phyloP scores from a whole-genome alignment of 2,888 invertebrate species.

The Aspidiotus rigidus region DNA sequence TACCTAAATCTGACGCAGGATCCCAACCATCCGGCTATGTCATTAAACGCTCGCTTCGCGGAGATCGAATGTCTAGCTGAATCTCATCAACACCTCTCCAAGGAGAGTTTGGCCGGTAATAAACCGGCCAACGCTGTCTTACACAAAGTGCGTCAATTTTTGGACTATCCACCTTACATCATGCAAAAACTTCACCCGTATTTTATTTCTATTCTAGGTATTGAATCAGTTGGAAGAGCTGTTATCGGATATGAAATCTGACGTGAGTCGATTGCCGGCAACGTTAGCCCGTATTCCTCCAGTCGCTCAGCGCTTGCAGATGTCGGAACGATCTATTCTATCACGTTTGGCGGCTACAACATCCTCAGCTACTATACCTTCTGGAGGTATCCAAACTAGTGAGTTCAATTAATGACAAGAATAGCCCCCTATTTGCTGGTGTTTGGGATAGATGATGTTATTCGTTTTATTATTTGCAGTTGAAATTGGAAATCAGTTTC shows the following conservation, averaged over 20 bases:
- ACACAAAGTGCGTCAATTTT: conserved; percentile 64
- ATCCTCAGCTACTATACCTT: conserved; percentile 48
- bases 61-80: conserved; percentile 97
- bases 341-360: conserved; percentile 79
- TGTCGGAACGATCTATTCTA: conserved; percentile 93
- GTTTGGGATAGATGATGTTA: conserved; percentile 36
- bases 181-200: no score
- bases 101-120: conserved; percentile 94
- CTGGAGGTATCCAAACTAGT: conserved; percentile 26
- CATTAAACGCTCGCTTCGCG: conserved; percentile 88
- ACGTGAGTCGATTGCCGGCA: conserved; percentile 93
- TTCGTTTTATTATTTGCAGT: conserved; percentile 46
- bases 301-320: conserved; percentile 93
- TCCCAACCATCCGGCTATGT: conserved; percentile 96
- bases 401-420: conserved; percentile 12
- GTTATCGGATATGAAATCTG: conserved; percentile 98
- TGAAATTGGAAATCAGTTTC: conserved; percentile 73
- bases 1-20: conserved; percentile 95
- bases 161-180: no score
- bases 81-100: conserved; percentile 95
- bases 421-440: background rate
- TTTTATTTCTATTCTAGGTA: conserved; percentile 50
- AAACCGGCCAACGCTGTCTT: conserved; percentile 97
- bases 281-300: conserved; percentile 95
- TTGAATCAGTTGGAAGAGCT: conserved; percentile 97